Conservation (phyloP, 2,113 vertebrate species). For the Etheostoma spectabile region DNA sequence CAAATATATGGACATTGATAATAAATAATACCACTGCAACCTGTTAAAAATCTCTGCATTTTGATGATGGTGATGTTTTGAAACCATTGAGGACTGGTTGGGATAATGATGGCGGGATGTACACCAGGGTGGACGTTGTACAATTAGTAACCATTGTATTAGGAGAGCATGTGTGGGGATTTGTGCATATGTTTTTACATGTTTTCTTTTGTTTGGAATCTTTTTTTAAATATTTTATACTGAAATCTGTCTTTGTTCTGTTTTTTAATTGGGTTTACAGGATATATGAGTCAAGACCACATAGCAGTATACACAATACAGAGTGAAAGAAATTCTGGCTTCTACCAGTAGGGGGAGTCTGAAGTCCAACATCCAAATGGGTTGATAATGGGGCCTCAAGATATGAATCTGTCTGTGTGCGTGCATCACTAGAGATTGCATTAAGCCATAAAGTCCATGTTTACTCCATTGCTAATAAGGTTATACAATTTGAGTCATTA, state of each 20-base stretch:
- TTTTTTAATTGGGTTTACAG: not conserved
- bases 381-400: conserved; percentile 46
- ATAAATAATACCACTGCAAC: not conserved
- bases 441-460: conserved; percentile 53
- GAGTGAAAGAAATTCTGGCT: not conserved
- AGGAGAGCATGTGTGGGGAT: not conserved
- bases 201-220: not conserved
- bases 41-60: not conserved
- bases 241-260: too few relatives aligned
- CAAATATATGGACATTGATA: not conserved
- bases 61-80: not conserved
- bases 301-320: not conserved
- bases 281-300: not conserved
- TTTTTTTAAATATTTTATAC: too few relatives aligned
- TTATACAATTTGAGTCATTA: conserved; percentile 58
- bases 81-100: not conserved
- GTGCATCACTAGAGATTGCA: conserved; percentile 38
- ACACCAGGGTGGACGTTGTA: not conserved
- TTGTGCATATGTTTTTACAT: not conserved
- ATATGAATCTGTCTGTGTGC: conserved; percentile 33
- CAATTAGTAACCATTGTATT: not conserved
- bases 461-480: conserved; percentile 56
- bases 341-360: conserved; percentile 69
- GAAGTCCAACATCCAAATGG: conserved; percentile 32
- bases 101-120: not conserved